phyloP scores from a whole-genome alignment of 2,797 vertebrate genomes.

The Stomatorhinus walkeri region DNA sequence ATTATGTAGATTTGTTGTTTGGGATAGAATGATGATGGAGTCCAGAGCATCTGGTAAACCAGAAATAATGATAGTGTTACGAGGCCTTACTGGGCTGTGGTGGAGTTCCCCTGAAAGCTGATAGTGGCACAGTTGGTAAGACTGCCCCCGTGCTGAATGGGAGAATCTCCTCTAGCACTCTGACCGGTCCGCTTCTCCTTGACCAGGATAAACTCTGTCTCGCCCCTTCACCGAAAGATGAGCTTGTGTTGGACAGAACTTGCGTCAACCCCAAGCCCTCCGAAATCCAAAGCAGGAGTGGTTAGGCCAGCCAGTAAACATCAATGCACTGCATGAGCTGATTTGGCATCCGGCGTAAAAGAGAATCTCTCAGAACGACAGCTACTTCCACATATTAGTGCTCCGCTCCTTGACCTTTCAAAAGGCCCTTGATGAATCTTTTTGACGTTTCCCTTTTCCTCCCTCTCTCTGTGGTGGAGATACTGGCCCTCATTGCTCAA shows the following conservation, averaged over 20 bases:
- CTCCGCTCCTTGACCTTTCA: neutral
- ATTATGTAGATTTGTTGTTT: neutral
- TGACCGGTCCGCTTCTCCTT: neutral
- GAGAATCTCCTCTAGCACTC: neutral
- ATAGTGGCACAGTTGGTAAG: neutral
- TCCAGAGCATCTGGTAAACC: neutral
- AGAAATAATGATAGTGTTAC: neutral
- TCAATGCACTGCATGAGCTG: neutral
- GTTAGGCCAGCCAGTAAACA: neutral
- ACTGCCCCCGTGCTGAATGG: neutral
- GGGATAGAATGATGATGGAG: neutral
- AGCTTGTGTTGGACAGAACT: neutral
- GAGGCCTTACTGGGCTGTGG: neutral
- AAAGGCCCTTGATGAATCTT: neutral
- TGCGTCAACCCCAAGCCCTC: neutral
- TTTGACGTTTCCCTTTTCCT: neutral
- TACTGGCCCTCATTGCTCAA: neutral
- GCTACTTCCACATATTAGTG: neutral
- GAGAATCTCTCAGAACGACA: neutral
- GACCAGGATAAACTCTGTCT: neutral
- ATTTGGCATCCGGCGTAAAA: neutral
- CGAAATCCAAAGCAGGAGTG: neutral
- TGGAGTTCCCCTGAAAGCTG: neutral
- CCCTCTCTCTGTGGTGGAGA: neutral
- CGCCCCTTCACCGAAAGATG: neutral